Evolutionary conservation across 2,797 vertebrate genomes (phyloP).

Genomic region (Syncerus caffer): DNA sequence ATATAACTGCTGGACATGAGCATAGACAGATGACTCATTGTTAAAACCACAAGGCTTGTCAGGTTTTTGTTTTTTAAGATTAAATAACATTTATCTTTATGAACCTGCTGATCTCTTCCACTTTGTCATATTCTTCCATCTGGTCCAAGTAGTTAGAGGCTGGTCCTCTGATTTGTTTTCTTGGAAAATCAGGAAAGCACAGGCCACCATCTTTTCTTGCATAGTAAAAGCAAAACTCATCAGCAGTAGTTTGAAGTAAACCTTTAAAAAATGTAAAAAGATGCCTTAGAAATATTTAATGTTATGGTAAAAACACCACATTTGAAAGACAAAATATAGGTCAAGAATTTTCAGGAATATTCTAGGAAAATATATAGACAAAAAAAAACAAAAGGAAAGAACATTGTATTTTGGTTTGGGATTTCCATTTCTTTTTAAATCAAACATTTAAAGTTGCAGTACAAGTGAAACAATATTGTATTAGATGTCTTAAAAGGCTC

Average conservation of each 20-base stretch:
- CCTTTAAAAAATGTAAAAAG: conserved; percentile 86
- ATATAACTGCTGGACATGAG: conserved; percentile 77
- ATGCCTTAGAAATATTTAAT: conserved; percentile 71
- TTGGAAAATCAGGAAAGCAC: conserved; percentile 99
- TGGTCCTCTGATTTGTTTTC: conserved; percentile 93
- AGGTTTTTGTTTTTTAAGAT: conserved; percentile 61
- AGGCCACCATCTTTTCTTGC: conserved; percentile 91
- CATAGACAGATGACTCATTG: conserved; percentile 76
- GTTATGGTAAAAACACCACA: neutral
- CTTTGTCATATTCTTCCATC: conserved; percentile 93
- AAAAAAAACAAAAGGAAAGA: neutral
- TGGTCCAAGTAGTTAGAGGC: conserved; percentile 97
- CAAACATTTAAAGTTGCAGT: neutral
- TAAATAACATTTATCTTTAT: conserved; percentile 85
- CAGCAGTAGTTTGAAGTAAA: conserved; percentile 96
- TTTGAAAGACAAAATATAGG: neutral
- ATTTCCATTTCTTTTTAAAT: conserved; percentile 2
- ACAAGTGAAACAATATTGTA: neutral
- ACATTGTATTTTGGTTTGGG: conserved; percentile 5
- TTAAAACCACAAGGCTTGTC: conserved; percentile 78
- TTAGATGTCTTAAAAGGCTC: neutral
- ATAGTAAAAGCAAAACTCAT: conserved; percentile 98
- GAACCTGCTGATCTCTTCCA: conserved; percentile 96
- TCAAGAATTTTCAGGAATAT: conserved; percentile 41
- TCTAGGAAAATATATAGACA: neutral